phyloP scores from a whole-genome alignment of 2,888 invertebrate species.

The Neoascia interrupta region DNA sequence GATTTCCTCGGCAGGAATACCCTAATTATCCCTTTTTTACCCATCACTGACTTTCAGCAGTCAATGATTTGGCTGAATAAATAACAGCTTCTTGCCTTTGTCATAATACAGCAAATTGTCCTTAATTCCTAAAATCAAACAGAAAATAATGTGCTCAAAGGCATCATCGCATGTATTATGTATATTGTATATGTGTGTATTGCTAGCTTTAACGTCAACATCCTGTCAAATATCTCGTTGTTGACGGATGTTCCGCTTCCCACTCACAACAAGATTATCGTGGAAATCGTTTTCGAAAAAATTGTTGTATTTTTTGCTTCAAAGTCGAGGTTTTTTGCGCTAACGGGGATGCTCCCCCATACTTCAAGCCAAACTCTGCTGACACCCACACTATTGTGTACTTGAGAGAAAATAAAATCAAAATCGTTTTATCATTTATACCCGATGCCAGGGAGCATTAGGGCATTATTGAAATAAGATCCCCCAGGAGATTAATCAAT shows the following conservation, averaged over 20 bases:
- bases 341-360: neutral
- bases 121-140: no score
- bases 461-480: neutral
- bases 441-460: no score
- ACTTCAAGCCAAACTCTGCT: no score
- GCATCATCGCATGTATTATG: no score
- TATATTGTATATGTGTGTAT: no score
- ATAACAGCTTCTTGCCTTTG: neutral
- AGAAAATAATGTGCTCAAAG: no score
- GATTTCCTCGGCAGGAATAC: neutral
- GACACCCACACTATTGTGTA: no score
- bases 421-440: no score
- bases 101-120: no score
- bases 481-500: slow-evolving; percentile 42
- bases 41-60: neutral
- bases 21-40: slow-evolving; percentile 21
- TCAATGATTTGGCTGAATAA: neutral
- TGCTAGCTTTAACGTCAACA: neutral
- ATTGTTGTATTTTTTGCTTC: neutral
- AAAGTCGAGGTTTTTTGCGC: neutral
- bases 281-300: no score
- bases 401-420: no score
- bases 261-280: no score
- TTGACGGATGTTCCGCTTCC: neutral
- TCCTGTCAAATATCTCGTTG: neutral